A percentile compares a stretch with the other conserved stretches of the same genome.
Conservation (phyloP, 2,888 invertebrate species). For the Stenichneumon culpator region DNA sequence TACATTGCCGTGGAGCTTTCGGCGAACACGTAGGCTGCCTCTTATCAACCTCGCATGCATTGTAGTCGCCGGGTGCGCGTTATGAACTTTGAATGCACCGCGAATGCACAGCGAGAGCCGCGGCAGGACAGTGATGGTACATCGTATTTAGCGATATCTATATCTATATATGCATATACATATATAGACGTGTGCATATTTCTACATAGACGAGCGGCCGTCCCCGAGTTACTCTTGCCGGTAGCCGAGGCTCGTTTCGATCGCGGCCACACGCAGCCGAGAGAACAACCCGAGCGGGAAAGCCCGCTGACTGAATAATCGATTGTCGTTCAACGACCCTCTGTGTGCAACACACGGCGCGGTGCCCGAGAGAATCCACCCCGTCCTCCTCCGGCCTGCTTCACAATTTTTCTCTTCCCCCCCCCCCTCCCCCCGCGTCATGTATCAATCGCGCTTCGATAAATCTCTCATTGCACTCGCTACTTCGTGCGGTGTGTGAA, state of each 20-base stretch:
- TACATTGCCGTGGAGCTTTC: conserved; percentile 10
- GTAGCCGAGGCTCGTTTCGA: conserved; percentile 45
- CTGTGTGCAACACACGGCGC: conserved; percentile 48
- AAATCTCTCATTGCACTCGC: conserved; percentile 47
- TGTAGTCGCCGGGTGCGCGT: background rate
- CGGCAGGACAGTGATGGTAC: background rate
- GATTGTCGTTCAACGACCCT: conserved; percentile 76
- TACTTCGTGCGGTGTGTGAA: conserved; percentile 28
- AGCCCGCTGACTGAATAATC: conserved; percentile 64
- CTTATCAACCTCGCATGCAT: conserved; percentile 8
- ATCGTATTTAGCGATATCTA: background rate
- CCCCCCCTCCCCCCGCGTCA: background rate
- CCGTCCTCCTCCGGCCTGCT: background rate
- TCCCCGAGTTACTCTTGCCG: conserved; percentile 2
- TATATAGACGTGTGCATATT: background rate
- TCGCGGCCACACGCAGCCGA: conserved; percentile 34
- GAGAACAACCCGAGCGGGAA: conserved; percentile 28
- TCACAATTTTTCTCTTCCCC: background rate
- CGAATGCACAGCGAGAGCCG: background rate
- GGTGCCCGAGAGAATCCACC: conserved; percentile 21
- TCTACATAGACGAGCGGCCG: conserved; percentile 22
- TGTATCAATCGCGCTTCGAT: conserved; percentile 56
- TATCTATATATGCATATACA: background rate
- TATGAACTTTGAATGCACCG: conserved; percentile 20
- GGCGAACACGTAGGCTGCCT: conserved; percentile 8